A percentile compares a stretch with the other conserved stretches of the same genome.
phyloP scores from a whole-genome alignment of 2,113 vertebrate genomes.

The Cyprinodon variegatus region DNA sequence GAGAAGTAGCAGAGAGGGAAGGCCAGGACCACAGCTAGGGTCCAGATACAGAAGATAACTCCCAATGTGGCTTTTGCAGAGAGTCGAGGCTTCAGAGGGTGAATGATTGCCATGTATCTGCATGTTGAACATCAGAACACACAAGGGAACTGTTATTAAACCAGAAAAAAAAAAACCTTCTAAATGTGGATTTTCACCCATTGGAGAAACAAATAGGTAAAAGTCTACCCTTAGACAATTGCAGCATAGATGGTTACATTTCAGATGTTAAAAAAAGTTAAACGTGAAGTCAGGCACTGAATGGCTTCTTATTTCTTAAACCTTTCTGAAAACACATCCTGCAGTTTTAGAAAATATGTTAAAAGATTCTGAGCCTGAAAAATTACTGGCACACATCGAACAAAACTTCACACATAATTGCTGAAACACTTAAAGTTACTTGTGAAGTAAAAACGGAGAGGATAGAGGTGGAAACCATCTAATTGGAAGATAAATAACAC shows the following conservation, averaged over 20 bases:
- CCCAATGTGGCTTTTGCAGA: constrained; percentile 91
- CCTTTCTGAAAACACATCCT: not conserved
- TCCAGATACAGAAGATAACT: constrained; percentile 93
- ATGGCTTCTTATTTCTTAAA: too few species aligned
- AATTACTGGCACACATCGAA: not conserved
- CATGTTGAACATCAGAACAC: constrained; percentile 29
- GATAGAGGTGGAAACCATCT: too few species aligned
- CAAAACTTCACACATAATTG: not conserved
- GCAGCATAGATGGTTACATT: not conserved
- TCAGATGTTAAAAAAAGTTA: not conserved
- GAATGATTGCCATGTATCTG: constrained; percentile 97
- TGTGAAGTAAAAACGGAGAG: not conserved
- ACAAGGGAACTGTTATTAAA: not conserved
- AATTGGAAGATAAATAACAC: too few species aligned
- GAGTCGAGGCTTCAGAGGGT: constrained; percentile 92
- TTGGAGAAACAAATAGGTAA: not conserved
- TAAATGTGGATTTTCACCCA: not conserved
- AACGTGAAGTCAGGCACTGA: not conserved
- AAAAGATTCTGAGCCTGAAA: not conserved
- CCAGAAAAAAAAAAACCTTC: not conserved
- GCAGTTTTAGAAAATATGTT: not conserved
- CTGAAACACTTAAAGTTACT: not conserved
- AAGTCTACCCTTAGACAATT: too few species aligned
- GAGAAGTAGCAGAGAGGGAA: constrained; percentile 96
- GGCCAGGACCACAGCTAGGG: constrained; percentile 92